A percentile compares a stretch with the other conserved stretches of the same genome.
phyloP scores from a whole-genome alignment of 2,888 invertebrate genomes.

The Nephrotoma flavescens region DNA sequence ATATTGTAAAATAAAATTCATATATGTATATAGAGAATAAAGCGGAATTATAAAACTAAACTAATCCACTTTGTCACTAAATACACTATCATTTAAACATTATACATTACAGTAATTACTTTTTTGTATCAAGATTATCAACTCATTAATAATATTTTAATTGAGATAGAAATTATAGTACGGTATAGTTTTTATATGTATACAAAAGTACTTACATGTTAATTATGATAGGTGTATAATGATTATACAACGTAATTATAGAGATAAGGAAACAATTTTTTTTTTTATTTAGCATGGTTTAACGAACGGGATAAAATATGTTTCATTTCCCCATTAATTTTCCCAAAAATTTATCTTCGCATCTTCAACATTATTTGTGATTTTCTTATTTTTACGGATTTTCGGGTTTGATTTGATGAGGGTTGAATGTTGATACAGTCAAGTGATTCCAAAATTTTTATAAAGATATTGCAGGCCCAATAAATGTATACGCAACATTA shows the following conservation, averaged over 20 bases:
- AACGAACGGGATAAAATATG: neutral
- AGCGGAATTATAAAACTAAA: neutral
- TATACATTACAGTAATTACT: neutral
- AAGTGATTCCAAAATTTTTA: neutral
- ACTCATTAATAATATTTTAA: neutral
- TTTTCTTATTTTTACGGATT: neutral
- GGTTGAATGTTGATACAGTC: neutral
- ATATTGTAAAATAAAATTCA: neutral
- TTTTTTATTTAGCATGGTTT: neutral
- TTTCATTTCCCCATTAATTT: neutral
- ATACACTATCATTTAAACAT: neutral
- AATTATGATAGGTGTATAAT: neutral
- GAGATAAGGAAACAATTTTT: neutral
- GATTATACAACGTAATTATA: neutral
- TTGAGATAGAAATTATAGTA: neutral
- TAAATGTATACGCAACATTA: neutral
- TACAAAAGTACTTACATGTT: neutral
- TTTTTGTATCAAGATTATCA: neutral
- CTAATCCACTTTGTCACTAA: neutral
- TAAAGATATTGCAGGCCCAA: neutral
- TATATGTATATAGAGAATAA: neutral
- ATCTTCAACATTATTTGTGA: neutral
- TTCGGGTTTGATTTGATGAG: neutral
- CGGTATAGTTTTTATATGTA: neutral
- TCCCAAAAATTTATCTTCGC: neutral